phyloP scores from a whole-genome alignment of 2,888 invertebrate species.

The Noctua comes region DNA sequence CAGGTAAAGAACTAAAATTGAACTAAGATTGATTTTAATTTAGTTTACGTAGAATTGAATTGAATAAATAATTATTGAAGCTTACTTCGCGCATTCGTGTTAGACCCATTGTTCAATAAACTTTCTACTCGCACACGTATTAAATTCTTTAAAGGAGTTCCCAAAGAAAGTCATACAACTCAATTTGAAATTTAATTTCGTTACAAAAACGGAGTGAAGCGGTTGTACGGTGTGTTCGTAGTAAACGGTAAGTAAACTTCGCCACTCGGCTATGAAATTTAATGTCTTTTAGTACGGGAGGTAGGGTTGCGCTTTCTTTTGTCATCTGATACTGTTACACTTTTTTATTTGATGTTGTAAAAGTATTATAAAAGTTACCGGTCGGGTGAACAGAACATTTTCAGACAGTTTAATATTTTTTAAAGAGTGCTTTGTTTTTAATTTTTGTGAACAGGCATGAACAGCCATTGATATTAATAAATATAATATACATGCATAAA shows the following conservation, averaged over 20 bases:
- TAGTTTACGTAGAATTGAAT: not conserved
- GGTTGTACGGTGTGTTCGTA: constrained; percentile 11
- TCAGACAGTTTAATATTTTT: not conserved
- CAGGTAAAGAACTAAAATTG: not conserved
- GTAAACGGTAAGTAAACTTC: constrained; percentile 36
- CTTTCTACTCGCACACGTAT: not conserved
- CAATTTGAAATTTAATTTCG: constrained; percentile 47
- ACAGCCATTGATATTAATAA: not conserved
- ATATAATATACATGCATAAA: not conserved
- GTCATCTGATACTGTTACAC: not conserved
- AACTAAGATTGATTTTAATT: not conserved
- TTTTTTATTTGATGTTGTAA: not conserved
- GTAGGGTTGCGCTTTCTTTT: not conserved
- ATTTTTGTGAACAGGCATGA: not conserved
- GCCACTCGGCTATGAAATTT: constrained; percentile 34
- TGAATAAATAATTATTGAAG: not conserved
- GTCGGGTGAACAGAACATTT: not conserved
- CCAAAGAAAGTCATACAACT: constrained; percentile 30
- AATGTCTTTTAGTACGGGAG: constrained; percentile 27
- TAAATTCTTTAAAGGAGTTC: constrained; percentile 16
- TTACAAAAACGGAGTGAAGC: constrained; percentile 32
- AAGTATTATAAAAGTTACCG: not conserved
- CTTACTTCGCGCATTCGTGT: not conserved
- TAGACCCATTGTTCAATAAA: not conserved
- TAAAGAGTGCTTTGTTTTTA: not conserved